A percentile compares a stretch with the other conserved stretches of the same genome.
These are phyloP conservation scores for Ctenopoma multispine DNA, from an alignment of 2,797 vertebrate genomes.

Conservation along the genomic window DNA sequence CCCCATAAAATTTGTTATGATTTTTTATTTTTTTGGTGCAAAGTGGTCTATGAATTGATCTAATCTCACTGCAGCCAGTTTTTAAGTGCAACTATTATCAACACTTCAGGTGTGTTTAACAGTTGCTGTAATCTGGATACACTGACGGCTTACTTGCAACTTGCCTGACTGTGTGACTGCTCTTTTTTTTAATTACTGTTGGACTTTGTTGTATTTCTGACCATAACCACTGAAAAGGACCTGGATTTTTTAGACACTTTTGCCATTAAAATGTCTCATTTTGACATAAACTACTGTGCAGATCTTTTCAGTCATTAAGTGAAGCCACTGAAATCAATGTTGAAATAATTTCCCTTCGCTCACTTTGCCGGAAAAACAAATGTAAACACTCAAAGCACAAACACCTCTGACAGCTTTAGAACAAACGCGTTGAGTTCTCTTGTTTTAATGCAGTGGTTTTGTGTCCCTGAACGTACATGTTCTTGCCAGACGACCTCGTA, in stretches of 20 bases:
- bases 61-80: background rate
- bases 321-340: background rate
- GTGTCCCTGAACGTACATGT: constrained; percentile 52
- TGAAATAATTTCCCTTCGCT: background rate
- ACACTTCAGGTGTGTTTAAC: no score
- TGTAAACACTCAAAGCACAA: constrained; percentile 35
- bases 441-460: constrained; percentile 57
- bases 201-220: no score
- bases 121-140: no score
- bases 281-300: no score
- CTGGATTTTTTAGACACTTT: no score
- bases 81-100: no score
- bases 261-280: no score
- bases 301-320: no score
- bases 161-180: background rate
- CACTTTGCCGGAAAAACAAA: constrained; percentile 31
- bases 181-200: background rate
- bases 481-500: constrained; percentile 43
- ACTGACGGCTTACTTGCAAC: background rate
- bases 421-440: constrained; percentile 39
- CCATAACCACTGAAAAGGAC: no score
- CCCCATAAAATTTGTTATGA: no score
- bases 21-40: no score
- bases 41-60: no score
- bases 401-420: constrained; percentile 46